Percentiles rank a stretch among this genome's conserved stretches.
phyloP scores from a whole-genome alignment of 1,140 invertebrate species.

The Brachionus sp. region DNA sequence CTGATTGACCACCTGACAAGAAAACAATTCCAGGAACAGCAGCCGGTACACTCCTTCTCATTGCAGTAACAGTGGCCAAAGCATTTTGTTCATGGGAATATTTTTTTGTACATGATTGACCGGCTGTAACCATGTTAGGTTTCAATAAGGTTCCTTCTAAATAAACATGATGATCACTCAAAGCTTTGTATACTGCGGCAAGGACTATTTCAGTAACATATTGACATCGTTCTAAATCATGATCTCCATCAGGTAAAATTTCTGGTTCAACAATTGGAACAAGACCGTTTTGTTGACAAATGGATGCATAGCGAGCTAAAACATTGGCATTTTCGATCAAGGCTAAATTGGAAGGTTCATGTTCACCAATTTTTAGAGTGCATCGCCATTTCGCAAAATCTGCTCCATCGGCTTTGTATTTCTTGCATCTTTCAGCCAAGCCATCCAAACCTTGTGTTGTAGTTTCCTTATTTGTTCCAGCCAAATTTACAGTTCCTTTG shows the following conservation, averaged over 20 bases:
- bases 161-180: slow-evolving; percentile 93
- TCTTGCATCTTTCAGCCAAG: slow-evolving; percentile 82
- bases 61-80: slow-evolving; percentile 79
- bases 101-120: slow-evolving; percentile 69
- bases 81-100: slow-evolving; percentile 72
- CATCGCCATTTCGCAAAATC: slow-evolving; percentile 98
- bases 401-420: slow-evolving; percentile 98
- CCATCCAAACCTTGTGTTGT: slow-evolving; percentile 95
- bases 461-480: slow-evolving; percentile 82
- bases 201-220: slow-evolving; percentile 67
- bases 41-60: slow-evolving; percentile 75
- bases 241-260: slow-evolving; percentile 79
- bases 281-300: slow-evolving; percentile 89
- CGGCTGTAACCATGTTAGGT: slow-evolving; percentile 96
- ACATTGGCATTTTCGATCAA: slow-evolving; percentile 92
- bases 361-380: slow-evolving; percentile 85
- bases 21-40: slow-evolving; percentile 73
- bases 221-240: slow-evolving; percentile 85
- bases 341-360: slow-evolving; percentile 81
- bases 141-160: slow-evolving; percentile 95
- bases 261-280: slow-evolving; percentile 99
- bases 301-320: slow-evolving; percentile 90
- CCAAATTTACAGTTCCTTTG: slow-evolving; percentile 61
- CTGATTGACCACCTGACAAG: slow-evolving; percentile 72
- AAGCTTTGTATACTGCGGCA: slow-evolving; percentile 90